Evolutionary conservation across 2,888 invertebrate genomes (phyloP).

Genomic region (Dryocosmus kuriphilus): DNA sequence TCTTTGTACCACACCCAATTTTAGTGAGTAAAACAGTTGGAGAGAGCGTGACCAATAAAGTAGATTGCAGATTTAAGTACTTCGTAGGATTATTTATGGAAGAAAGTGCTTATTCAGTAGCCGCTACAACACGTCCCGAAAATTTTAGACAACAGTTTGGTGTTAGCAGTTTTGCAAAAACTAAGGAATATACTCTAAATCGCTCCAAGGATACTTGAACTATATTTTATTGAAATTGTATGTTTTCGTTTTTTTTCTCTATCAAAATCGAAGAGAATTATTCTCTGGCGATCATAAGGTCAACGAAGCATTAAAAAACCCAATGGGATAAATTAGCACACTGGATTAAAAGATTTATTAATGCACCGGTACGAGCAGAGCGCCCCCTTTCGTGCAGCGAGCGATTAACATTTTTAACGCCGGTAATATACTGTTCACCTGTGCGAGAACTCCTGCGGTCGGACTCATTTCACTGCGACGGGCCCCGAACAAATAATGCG

Average conservation of each 20-base stretch:
- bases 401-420: conserved; percentile 19
- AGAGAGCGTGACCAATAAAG: too few species aligned
- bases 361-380: background rate
- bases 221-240: background rate
- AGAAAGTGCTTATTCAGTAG: too few species aligned
- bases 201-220: conserved; percentile 51
- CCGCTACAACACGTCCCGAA: too few species aligned
- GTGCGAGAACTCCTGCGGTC: conserved; percentile 1
- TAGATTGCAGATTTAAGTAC: too few species aligned
- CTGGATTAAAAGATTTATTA: conserved; percentile 16
- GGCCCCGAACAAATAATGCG: conserved; percentile 65
- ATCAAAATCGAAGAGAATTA: background rate
- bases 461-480: conserved; percentile 11
- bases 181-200: too few species aligned
- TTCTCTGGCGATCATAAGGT: conserved; percentile 3
- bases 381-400: conserved; percentile 4
- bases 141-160: too few species aligned
- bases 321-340: background rate
- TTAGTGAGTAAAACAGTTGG: too few species aligned
- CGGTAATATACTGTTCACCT: background rate
- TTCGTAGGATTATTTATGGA: too few species aligned
- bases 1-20: too few species aligned
- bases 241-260: background rate
- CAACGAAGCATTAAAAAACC: conserved; percentile 10
- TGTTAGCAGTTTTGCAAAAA: too few species aligned